Percentiles rank a stretch among this genome's conserved stretches.
Evolutionary conservation across 1,140 invertebrate genomes (phyloP).

Genomic region (Anoplophora glabripennis): DNA sequence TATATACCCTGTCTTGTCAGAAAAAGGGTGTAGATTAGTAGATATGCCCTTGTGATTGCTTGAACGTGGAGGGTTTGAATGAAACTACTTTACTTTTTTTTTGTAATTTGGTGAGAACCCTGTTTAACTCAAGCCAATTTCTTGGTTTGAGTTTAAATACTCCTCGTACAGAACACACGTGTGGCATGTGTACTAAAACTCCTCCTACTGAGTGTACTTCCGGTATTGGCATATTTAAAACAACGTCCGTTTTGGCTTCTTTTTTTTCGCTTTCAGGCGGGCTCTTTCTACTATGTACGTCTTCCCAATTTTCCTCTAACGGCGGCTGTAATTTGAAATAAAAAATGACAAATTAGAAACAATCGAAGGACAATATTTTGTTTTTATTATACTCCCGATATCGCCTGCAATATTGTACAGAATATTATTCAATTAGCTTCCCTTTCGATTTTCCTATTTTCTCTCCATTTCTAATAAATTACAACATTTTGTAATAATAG

Average conservation of each 20-base stretch:
- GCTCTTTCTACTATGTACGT: constrained; percentile 60
- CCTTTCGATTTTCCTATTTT: too few species aligned
- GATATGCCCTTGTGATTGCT: too few species aligned
- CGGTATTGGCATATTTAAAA: constrained; percentile 61
- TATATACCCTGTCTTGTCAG: too few species aligned
- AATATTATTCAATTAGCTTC: too few species aligned
- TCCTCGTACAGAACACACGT: constrained; percentile 67
- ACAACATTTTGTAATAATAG: too few species aligned
- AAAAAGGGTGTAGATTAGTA: too few species aligned
- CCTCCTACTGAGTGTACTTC: constrained; percentile 77
- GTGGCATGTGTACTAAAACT: constrained; percentile 84
- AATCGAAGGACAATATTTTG: too few species aligned
- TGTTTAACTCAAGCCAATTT: constrained; percentile 16
- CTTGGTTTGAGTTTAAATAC: constrained; percentile 40
- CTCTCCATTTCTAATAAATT: too few species aligned
- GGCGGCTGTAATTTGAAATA: constrained; percentile 50
- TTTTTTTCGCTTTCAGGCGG: constrained; percentile 65
- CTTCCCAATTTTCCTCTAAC: constrained; percentile 59
- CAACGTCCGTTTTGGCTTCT: constrained; percentile 61
- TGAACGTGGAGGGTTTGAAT: too few species aligned
- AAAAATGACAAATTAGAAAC: too few species aligned
- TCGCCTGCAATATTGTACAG: too few species aligned
- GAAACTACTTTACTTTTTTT: not conserved
- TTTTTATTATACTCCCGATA: too few species aligned
- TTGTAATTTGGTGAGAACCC: not conserved